phyloP scores from a whole-genome alignment of 2,113 vertebrate genomes.

The Pollachius pollachius region DNA sequence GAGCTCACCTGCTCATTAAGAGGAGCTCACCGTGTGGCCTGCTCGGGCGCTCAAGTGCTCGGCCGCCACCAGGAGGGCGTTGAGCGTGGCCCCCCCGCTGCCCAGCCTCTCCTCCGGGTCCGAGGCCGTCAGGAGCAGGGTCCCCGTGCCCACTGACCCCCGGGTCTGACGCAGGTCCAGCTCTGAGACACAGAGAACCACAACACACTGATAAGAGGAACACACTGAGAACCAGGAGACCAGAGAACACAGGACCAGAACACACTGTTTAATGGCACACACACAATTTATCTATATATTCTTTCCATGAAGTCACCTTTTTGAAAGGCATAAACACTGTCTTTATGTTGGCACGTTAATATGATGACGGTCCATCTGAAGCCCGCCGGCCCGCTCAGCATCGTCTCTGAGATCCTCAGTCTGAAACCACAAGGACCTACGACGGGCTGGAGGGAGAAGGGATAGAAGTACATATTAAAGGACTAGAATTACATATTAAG shows the following conservation, averaged over 20 bases:
- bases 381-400: too few relatives aligned
- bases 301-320: constrained; percentile 68
- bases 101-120: constrained; percentile 82
- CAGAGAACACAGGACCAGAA: too few relatives aligned
- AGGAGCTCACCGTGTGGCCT: constrained; percentile 80
- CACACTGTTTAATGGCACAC: too few relatives aligned
- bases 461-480: too few relatives aligned
- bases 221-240: too few relatives aligned
- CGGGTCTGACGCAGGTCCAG: constrained; percentile 81
- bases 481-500: too few relatives aligned
- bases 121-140: constrained; percentile 80
- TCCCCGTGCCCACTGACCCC: constrained; percentile 65
- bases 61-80: constrained; percentile 88
- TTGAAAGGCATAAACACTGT: constrained; percentile 82
- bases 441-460: too few relatives aligned
- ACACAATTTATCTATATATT: too few relatives aligned
- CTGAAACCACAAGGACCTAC: not conserved
- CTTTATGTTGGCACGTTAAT: constrained; percentile 85
- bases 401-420: not conserved
- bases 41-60: constrained; percentile 88
- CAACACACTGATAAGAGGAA: not conserved
- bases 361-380: constrained; percentile 81
- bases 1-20: too few relatives aligned
- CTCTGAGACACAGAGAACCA: constrained; percentile 68
- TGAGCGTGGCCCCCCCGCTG: constrained; percentile 92